Percentiles rank a stretch among this genome's conserved stretches.
These are phyloP conservation scores for Rhinichthys klamathensis DNA, from an alignment of 2,113 vertebrate species.

Conservation along the genomic window DNA sequence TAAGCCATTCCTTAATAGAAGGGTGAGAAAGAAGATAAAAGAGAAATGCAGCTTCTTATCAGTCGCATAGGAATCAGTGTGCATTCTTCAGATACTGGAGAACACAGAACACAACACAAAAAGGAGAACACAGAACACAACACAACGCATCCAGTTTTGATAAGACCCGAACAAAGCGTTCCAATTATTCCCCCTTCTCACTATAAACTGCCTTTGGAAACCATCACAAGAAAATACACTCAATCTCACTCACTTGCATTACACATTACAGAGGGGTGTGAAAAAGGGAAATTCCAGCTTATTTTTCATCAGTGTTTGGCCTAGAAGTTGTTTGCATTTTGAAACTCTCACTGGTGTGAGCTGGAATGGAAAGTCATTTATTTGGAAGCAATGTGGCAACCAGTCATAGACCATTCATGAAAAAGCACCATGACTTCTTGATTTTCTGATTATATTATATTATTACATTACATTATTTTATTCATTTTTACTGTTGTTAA, in stretches of 20 bases:
- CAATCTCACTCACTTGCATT: no score
- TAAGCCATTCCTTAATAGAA: neutral
- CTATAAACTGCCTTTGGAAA: conserved; percentile 37
- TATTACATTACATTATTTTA: neutral
- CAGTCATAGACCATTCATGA: neutral
- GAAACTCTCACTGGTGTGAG: conserved; percentile 25
- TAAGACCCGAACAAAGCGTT: conserved; percentile 66
- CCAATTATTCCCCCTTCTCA: neutral
- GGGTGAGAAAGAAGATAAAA: conserved; percentile 1
- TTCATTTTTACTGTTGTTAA: neutral
- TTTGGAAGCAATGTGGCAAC: neutral
- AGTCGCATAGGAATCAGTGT: conserved; percentile 56
- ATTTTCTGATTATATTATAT: neutral
- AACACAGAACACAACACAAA: conserved; percentile 72
- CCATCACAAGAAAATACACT: conserved; percentile 17
- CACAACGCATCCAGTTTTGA: conserved; percentile 69
- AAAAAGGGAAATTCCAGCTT: conserved; percentile 26
- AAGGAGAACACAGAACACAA: conserved; percentile 71
- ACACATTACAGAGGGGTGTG: neutral
- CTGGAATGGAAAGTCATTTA: neutral
- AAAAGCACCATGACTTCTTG: neutral
- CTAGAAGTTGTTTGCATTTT: neutral
- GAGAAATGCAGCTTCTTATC: neutral
- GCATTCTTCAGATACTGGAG: conserved; percentile 71
- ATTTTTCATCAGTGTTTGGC: conserved; percentile 4